Percentiles rank a stretch among this genome's conserved stretches.
Conservation (phyloP, 1,140 invertebrate genomes). For the Bombyx mandarina region DNA sequence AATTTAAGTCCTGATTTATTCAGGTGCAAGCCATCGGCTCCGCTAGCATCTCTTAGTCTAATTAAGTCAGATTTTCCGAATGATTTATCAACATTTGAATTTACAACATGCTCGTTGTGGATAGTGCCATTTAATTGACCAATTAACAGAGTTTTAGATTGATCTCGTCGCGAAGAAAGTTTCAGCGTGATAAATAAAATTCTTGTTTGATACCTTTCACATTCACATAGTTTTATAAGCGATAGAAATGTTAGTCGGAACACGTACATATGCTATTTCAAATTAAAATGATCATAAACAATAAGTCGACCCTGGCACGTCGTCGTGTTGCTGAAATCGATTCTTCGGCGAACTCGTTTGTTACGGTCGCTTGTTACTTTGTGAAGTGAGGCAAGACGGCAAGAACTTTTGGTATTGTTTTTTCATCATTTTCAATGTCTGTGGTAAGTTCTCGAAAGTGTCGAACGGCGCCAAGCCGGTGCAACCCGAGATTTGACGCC, state of each 20-base stretch:
- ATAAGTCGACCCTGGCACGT: constrained; percentile 7
- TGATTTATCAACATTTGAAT: constrained; percentile 45
- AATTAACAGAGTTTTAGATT: constrained; percentile 18
- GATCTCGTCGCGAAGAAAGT: neutral
- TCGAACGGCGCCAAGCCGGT: constrained; percentile 46
- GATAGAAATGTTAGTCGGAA: neutral
- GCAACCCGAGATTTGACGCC: constrained; percentile 54
- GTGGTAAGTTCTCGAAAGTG: constrained; percentile 48
- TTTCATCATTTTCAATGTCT: constrained; percentile 39
- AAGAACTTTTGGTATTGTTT: constrained; percentile 44
- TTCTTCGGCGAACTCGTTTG: constrained; percentile 30
- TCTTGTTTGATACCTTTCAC: too few relatives aligned
- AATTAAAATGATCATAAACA: constrained; percentile 3
- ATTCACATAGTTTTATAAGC: neutral
- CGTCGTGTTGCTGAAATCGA: constrained; percentile 19
- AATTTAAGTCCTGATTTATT: constrained; percentile 63
- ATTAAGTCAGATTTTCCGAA: constrained; percentile 51
- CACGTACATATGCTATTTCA: neutral
- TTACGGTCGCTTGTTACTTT: constrained; percentile 42
- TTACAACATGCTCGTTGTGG: constrained; percentile 17
- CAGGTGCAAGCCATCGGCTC: constrained; percentile 25
- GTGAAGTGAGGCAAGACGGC: constrained; percentile 42
- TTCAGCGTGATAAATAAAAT: too few relatives aligned
- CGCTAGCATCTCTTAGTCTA: constrained; percentile 54
- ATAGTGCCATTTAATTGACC: constrained; percentile 27